Evolutionary conservation across 2,888 invertebrate genomes (phyloP), one percentile per base, ranked within the genome.

Genomic region (Coelogynopora nodosa): DNA sequence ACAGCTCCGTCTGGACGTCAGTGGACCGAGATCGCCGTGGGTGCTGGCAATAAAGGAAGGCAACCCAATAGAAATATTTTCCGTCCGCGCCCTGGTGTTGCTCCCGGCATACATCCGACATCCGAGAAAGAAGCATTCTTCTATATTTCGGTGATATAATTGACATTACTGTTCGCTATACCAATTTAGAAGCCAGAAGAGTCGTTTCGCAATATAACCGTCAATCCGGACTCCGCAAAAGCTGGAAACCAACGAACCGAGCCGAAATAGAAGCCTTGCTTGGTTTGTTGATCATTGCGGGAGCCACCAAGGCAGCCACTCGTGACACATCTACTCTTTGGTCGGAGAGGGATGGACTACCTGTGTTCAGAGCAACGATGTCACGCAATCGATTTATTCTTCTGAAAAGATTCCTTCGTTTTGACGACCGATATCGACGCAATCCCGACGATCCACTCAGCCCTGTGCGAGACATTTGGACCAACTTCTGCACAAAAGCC

Each of bases 381-480:
- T 80, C 81, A 10, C 13, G 83, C 2, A 13, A 27, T 2, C 5
- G 83, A 30, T 13, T 13, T 82, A 2, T 82, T n/a, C 28, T 82
- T 2, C 18, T 82, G 31, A 82, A 82, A 31, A 30, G 83, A 30
- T 82, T 82, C 31, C 2, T 82, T 13, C 29, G 83, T 27, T n/a
- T 82, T n/a, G 83, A 82, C 23, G 31, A 82, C 31, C 2, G 83
- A n/a, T 29, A 5, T 31, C 83, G 83, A 5, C 83, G 83, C 31
- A 31, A 82, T 82, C 29, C 83, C 1, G 30, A 30, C 2, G 30
- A 82, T 27, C 83, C 83, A 13, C 83, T 82, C 23, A 82, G 83
- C n/a, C 81, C 81, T 10, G 81, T 80, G 10, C 81, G 81, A 5
- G 28, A 80, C n/a, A 80, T 80, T 5, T 27, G 27, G 29, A n/a